Evolutionary conservation across 2,888 invertebrate species (phyloP), one percentile per base, ranked within the genome.

Genomic region (Dryobota labecula): DNA sequence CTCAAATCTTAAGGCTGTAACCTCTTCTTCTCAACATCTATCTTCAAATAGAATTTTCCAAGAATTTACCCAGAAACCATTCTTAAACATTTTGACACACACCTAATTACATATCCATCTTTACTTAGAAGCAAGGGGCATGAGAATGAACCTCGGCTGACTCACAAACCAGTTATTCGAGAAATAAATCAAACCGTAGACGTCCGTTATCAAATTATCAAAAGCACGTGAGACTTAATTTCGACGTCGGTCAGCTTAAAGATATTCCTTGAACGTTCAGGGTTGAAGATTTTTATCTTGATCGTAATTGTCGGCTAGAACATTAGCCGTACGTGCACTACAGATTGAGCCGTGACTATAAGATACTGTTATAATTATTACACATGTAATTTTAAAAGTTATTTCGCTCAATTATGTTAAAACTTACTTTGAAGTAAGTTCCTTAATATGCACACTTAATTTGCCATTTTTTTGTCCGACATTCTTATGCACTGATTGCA

Each of bases 121-220:
- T 86, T 88, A 87, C 88, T 81, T 78, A 88, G 91, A 91, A 89
- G 76, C 85, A 81, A 83, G 91, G 94, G 92, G 90, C 94, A 94
- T 94, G 94, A 89, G 95, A 95, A 94, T 84, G 76, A 56, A 74
- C 87, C 84, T 72, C 73, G 78, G 73, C 89, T 92, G 93, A 93
- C 88, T 93, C 92, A 93, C 83, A 84, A 91, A 92, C 94, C 91
- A 87, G 94, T 92, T 92, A 76, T 78, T 77, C 80, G 83, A 76
- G 88, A 91, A 92, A 95, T 95, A 95, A 96, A 95, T 95, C 95
- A 95, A 94, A 92, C 81, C 84, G 85, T 86, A 88, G 89, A 87
- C 91, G 78, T 88, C 90, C 89, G 95, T 95, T 95, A 96, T 96
- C 95, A 95, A 94, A 95, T 94, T 95, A 96, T 95, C 95, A 95